Percentiles rank a stretch among this genome's conserved stretches.
Conservation (phyloP, 2,797 vertebrate genomes). For the Basileuterus tristriatus region DNA sequence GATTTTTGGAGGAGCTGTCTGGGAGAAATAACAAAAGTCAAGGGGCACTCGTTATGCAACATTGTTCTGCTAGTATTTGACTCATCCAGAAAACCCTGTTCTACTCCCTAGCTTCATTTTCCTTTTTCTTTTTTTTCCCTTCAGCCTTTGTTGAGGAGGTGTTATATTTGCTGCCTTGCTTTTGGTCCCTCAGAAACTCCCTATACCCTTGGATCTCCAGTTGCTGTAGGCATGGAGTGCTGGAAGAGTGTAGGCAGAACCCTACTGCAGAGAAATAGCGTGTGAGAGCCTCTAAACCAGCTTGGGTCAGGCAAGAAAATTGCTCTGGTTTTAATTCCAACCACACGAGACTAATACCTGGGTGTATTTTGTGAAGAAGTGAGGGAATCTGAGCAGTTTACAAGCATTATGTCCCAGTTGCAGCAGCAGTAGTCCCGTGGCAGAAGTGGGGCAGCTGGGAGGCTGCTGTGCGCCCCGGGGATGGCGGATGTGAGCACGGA, state of each 20-base stretch:
- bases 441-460: not conserved
- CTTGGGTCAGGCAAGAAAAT: not conserved
- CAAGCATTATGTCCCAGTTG: not conserved
- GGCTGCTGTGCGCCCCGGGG: not conserved
- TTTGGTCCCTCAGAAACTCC: not conserved
- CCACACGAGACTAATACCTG: not conserved
- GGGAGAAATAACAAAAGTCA: conserved; percentile 60
- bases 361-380: not conserved
- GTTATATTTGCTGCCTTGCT: not conserved
- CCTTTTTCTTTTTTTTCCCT: not conserved
- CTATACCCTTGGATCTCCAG: not conserved
- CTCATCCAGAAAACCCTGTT: conserved; percentile 36
- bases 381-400: not conserved
- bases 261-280: not conserved
- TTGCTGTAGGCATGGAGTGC: not conserved
- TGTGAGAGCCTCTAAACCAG: not conserved
- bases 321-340: not conserved
- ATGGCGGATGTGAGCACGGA: not conserved
- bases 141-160: not conserved
- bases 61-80: conserved; percentile 10
- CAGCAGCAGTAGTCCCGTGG: not conserved
- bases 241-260: not conserved
- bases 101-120: conserved; percentile 10
- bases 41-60: conserved; percentile 44
- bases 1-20: conserved; percentile 54